Base-by-base conservation (phyloP, 1,140 invertebrate species). In the Drosophila rhopaloa region DNA sequence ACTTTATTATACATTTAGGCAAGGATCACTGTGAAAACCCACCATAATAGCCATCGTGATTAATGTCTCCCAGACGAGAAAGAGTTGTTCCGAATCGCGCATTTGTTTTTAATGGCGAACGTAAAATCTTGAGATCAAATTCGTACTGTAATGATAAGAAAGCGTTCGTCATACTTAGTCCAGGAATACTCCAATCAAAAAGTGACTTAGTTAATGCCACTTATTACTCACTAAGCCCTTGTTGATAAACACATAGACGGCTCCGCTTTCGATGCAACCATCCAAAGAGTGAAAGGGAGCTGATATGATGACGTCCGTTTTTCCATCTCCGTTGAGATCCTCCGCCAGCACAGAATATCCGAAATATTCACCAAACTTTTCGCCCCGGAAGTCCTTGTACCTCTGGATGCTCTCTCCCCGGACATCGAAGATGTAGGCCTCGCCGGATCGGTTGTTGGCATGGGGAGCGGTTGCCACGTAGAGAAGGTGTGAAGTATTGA, bases 361-460 rank as follows among this genome's bases (percentile, higher is more conserved):
- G 89, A 97, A 98, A 88, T 97, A 97, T 50, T 96, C 94, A 1
- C 96, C 96, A 27, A 95, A 91, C 89, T 97, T 95, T 24, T 93
- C 91, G 0, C 96, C 95, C 9, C 92, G 78, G 40, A 92, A 92
- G 6, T 79, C 74, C 16, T 81, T 78, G 37, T 63, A 67, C 38
- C 79, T 82, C 5, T 77, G 78, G 8, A 92, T 91, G 14, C 44
- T 60, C 16, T 67, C 41, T 32, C 70, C 72, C 0, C 56, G 59
- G 6, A 82, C 66, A 60, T 92, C 88, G 19, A 89, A 92, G 10
- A 92, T 75, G 14, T 92, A 92, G 1, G 66, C 91, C 72, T 92
- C 92, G 14, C 92, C 92, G 1, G 84, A 81, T 37, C 92, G 91
- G n/a, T 76, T 55, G 47, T 91, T 85, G 7, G 92, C 91, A 57